Evolutionary conservation across 1,140 invertebrate species (phyloP), one percentile per base, ranked within the genome.

Genomic region (Drosophila murphyi): DNA sequence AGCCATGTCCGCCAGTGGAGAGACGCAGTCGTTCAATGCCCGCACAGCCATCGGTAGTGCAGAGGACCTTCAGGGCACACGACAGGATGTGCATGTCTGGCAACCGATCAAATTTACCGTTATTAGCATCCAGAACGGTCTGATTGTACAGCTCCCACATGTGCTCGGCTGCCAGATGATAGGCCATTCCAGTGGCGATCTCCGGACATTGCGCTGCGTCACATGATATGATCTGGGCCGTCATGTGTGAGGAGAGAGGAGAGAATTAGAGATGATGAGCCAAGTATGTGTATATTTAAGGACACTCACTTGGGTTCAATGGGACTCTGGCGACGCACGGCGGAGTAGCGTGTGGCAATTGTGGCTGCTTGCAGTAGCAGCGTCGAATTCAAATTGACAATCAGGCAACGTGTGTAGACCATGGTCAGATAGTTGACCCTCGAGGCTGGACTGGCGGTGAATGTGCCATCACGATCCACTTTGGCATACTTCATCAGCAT

Each of bases 401-500:
- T 94, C 61, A 97, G 94, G 6, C 97, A 97, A 32, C 98, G 94
- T 0, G 98, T 96, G 91, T 98, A 97, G 88, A 99, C 96, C 98
- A 99, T 99, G 0, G 97, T 97, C 35, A 97, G 96, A 92, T 98
- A 99, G 0, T 97, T 96, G 0, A 98, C 93, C 92, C 98, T 98
- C 37, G 96, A 96, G 88, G 95, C 97, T 3, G 95, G 94, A 1
- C 97, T 95, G 88, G 96, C 96, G 0, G 97, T 94, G 92, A 98
- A 99, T 10, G 96, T 97, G 28, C 98, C 98, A 93, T 98, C 97
- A 94, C 94, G 93, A 29, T 96, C 93, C 82, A 97, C 97, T 94
- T 98, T 94, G 50, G 96, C 95, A 93, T 98, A 97, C 93, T 97
- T 98, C 98, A 99, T 99, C 1, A 99, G 90, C 97, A 99, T 97